Conservation (phyloP, 1,140 invertebrate genomes). For the Caenorhabditis briggsae region DNA sequence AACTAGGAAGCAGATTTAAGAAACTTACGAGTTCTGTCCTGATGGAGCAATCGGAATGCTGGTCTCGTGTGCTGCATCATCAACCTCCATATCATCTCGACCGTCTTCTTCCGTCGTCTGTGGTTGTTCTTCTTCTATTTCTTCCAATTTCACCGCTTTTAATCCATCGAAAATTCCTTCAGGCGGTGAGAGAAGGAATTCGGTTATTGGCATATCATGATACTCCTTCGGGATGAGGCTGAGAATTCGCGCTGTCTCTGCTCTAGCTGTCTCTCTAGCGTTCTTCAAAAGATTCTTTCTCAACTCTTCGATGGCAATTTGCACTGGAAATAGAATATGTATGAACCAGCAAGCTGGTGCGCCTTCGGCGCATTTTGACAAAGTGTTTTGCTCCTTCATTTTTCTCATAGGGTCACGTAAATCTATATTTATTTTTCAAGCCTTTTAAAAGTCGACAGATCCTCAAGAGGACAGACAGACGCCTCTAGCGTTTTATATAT, state of each 20-base stretch:
- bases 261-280: not conserved
- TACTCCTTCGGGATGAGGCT: not conserved
- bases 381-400: too few species aligned
- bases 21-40: constrained; percentile 34
- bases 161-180: not conserved
- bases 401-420: too few species aligned
- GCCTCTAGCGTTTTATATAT: too few species aligned
- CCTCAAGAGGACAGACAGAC: too few species aligned
- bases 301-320: not conserved
- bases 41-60: constrained; percentile 35
- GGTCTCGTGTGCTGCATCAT: constrained; percentile 24
- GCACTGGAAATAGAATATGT: not conserved
- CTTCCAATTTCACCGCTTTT: not conserved
- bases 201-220: not conserved
- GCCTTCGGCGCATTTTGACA: too few species aligned
- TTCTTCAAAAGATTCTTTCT: not conserved
- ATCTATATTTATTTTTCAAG: too few species aligned
- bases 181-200: not conserved
- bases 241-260: not conserved
- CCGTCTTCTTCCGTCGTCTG: not conserved
- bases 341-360: too few species aligned
- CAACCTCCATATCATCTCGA: not conserved
- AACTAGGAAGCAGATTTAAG: not conserved
- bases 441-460: too few species aligned
- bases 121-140: not conserved